Evolutionary conservation across 2,113 vertebrate genomes (phyloP).

Genomic region (Ciconia maguari): DNA sequence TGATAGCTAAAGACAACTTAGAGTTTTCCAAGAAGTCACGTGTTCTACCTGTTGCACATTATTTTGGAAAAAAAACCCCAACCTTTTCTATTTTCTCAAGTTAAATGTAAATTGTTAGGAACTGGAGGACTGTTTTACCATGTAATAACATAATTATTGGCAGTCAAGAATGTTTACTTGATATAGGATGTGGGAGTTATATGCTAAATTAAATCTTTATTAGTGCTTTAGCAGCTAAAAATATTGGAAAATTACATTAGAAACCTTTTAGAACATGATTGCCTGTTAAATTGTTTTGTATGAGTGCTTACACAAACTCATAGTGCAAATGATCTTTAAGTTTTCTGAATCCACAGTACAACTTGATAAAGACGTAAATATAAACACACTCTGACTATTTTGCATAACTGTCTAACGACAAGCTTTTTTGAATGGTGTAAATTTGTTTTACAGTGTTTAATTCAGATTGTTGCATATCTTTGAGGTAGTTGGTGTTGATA

Average conservation of each 20-base stretch:
- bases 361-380: background rate
- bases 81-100: background rate
- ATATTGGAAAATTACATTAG: background rate
- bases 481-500: background rate
- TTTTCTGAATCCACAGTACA: background rate
- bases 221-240: conserved; percentile 5
- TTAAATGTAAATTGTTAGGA: background rate
- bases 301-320: background rate
- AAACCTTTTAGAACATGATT: background rate
- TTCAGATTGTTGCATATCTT: background rate
- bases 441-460: background rate
- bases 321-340: background rate
- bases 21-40: background rate
- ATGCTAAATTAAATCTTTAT: background rate
- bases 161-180: background rate
- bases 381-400: background rate
- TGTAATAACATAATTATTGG: background rate
- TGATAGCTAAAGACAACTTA: background rate
- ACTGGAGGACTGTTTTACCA: background rate
- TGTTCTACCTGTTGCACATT: background rate
- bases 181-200: background rate
- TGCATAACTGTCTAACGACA: background rate
- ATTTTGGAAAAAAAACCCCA: background rate
- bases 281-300: background rate
- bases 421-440: background rate